Evolutionary conservation across 2,113 vertebrate species (phyloP).

Genomic region (Leucosticte australis): DNA sequence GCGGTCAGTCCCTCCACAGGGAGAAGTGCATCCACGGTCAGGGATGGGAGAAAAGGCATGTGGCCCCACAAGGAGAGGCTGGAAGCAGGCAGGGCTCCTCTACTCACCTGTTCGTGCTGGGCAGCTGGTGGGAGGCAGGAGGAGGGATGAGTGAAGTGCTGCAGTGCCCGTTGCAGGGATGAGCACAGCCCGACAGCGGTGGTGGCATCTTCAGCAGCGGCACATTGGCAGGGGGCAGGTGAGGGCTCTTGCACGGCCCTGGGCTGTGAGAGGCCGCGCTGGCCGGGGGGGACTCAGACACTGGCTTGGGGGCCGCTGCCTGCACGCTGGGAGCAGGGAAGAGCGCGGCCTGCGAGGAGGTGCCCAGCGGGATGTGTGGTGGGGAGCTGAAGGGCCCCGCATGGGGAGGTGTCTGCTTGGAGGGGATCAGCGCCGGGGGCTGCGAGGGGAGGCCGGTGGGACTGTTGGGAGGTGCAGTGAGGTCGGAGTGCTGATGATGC

Average conservation of each 20-base stretch:
- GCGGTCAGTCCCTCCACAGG: background rate
- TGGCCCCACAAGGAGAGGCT: background rate
- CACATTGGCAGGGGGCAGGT: constrained; percentile 84
- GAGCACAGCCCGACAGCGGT: constrained; percentile 85
- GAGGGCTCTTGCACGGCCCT: constrained; percentile 88
- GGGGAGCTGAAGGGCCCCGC: constrained; percentile 66
- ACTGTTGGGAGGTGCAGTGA: constrained; percentile 97
- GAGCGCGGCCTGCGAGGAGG: constrained; percentile 71
- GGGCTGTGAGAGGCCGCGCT: constrained; percentile 73
- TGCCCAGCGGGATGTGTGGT: constrained; percentile 75
- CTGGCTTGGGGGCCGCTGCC: constrained; percentile 71
- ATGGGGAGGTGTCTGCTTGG: constrained; percentile 81
- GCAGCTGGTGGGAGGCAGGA: constrained; percentile 78
- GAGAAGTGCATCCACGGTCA: background rate
- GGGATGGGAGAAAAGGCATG: background rate
- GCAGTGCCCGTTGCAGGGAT: constrained; percentile 93
- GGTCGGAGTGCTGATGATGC: constrained; percentile 92
- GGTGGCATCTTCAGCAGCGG: constrained; percentile 90
- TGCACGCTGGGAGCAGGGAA: constrained; percentile 80
- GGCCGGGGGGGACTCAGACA: constrained; percentile 76
- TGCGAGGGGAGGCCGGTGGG: constrained; percentile 92
- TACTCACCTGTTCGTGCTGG: constrained; percentile 88
- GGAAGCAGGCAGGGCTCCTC: background rate
- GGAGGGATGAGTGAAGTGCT: constrained; percentile 79
- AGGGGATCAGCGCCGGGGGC: constrained; percentile 82